These are phyloP conservation scores for Arvicanthis niloticus DNA, from an alignment of 2,113 vertebrate species.

Conservation along the genomic window DNA sequence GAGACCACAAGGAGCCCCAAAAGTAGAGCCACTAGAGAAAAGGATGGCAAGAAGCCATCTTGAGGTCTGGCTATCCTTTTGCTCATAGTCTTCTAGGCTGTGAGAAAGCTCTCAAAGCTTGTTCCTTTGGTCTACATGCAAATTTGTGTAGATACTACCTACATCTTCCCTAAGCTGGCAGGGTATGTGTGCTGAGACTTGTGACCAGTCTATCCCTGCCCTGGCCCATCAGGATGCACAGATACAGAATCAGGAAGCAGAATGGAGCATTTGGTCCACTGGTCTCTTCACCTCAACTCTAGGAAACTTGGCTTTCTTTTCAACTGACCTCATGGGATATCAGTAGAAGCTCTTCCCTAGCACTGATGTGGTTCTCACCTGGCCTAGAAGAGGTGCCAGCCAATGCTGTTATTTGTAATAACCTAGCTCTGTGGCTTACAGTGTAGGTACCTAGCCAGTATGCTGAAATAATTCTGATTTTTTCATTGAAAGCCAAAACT, in stretches of 20 bases:
- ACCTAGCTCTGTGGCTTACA: not conserved
- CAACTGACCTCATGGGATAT: not conserved
- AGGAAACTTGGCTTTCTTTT: not conserved
- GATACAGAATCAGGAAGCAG: not conserved
- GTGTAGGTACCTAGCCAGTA: not conserved
- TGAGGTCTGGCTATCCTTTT: slow-evolving; percentile 78
- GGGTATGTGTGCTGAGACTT: not conserved
- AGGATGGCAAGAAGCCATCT: slow-evolving; percentile 50
- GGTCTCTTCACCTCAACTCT: not conserved
- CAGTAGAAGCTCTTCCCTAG: not conserved
- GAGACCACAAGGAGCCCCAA: slow-evolving; percentile 75
- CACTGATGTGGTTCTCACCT: not conserved
- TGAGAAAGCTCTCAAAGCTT: slow-evolving; percentile 52
- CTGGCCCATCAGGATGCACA: not conserved
- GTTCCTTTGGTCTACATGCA: not conserved
- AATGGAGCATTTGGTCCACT: not conserved
- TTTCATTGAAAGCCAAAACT: slow-evolving; percentile 34
- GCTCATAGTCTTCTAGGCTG: slow-evolving; percentile 72
- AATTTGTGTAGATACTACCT: not conserved
- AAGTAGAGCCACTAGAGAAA: slow-evolving; percentile 80
- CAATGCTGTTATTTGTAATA: not conserved
- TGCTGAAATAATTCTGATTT: slow-evolving; percentile 7
- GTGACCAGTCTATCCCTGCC: not conserved
- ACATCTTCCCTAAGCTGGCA: not conserved
- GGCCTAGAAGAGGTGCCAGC: not conserved